These are phyloP conservation scores for Oncorhynchus masou DNA, from an alignment of 2,113 vertebrate genomes.

Conservation along the genomic window DNA sequence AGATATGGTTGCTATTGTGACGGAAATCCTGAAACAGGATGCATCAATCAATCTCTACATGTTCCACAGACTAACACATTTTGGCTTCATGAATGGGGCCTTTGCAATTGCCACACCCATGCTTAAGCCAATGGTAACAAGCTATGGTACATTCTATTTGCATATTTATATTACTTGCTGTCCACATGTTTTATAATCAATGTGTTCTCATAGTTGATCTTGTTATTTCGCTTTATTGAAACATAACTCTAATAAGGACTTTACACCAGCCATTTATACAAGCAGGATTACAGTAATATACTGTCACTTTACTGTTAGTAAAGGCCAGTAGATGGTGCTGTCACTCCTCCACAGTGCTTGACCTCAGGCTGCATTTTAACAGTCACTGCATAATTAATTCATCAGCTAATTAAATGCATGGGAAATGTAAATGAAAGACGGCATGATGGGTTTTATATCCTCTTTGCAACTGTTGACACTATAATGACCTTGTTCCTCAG, in stretches of 20 bases:
- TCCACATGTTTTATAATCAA: no score
- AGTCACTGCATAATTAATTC: slow-evolving; percentile 34
- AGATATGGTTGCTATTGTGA: slow-evolving; percentile 80
- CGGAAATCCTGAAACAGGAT: slow-evolving; percentile 67
- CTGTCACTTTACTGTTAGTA: background rate
- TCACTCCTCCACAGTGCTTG: slow-evolving; percentile 19
- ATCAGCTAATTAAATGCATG: slow-evolving; percentile 44
- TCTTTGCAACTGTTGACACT: slow-evolving; percentile 36
- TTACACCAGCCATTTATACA: no score
- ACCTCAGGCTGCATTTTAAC: slow-evolving; percentile 20
- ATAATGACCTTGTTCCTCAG: slow-evolving; percentile 36
- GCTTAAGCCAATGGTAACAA: slow-evolving; percentile 82
- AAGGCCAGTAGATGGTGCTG: slow-evolving; percentile 29
- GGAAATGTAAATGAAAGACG: slow-evolving; percentile 49
- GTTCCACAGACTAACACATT: slow-evolving; percentile 90
- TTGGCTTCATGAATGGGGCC: slow-evolving; percentile 86
- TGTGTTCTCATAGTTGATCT: no score
- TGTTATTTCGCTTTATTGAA: no score
- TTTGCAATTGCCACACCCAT: slow-evolving; percentile 68
- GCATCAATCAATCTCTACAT: slow-evolving; percentile 90
- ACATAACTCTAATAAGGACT: no score
- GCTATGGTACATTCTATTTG: slow-evolving; percentile 74
- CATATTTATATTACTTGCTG: background rate
- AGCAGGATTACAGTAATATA: background rate
- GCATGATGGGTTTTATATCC: slow-evolving; percentile 40